Conservation (phyloP, 2,888 invertebrate genomes). For the Spisula solida region DNA sequence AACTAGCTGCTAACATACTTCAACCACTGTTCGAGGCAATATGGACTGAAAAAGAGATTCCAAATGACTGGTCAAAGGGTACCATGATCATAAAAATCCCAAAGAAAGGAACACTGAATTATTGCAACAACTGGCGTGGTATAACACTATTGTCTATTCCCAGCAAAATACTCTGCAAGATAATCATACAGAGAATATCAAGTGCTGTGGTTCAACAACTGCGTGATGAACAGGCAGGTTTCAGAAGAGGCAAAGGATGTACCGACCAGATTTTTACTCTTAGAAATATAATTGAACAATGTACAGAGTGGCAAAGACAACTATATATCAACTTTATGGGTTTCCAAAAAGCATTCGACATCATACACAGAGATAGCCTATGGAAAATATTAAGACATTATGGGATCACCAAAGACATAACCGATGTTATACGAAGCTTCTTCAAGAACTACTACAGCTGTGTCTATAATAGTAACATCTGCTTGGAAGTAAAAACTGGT, state of each 20-base stretch:
- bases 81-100: neutral
- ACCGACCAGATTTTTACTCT: too few species aligned
- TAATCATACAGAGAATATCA: neutral
- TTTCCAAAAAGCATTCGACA: neutral
- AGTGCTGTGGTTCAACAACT: neutral
- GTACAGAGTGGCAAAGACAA: neutral
- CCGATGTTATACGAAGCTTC: neutral
- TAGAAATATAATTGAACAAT: neutral
- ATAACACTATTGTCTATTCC: neutral
- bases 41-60: neutral
- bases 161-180: neutral
- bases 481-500: constrained; percentile 58
- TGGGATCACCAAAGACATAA: neutral
- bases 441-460: neutral
- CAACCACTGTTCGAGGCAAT: neutral
- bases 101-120: neutral
- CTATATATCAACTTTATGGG: neutral
- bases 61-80: neutral
- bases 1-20: neutral
- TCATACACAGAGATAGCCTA: neutral
- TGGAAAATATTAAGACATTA: neutral
- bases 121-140: neutral
- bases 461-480: neutral
- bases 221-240: neutral
- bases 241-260: neutral